Percentiles rank a stretch among this genome's conserved stretches.
Conservation (phyloP, 1,140 invertebrate species). For the Panagrolaimus sp. region DNA sequence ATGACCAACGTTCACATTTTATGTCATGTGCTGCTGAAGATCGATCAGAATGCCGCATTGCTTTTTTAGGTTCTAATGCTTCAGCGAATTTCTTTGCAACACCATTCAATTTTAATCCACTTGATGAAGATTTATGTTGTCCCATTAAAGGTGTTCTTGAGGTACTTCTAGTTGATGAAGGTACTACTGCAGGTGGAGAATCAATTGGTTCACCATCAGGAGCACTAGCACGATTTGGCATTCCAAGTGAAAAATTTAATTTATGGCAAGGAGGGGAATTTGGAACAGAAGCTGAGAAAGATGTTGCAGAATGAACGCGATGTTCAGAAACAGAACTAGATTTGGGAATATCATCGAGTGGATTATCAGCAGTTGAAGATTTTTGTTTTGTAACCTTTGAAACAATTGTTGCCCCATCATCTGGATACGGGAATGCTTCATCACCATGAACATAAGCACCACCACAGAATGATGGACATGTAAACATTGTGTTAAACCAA, state of each 20-base stretch:
- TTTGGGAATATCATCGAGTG: neutral
- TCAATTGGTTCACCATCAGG: neutral
- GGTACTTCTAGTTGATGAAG: neutral
- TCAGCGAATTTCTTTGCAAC: constrained; percentile 12
- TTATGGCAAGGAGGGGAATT: neutral
- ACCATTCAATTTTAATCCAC: neutral
- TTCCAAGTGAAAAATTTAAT: too few relatives aligned
- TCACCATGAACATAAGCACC: constrained; percentile 48
- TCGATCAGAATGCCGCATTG: neutral
- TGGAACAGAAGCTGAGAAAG: neutral
- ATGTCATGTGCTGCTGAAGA: neutral
- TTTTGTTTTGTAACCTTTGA: constrained; percentile 16
- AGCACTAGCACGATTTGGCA: neutral
- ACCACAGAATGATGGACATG: constrained; percentile 42
- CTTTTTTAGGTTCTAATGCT: constrained; percentile 4
- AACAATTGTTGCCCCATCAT: constrained; percentile 22
- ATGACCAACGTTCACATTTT: constrained; percentile 26
- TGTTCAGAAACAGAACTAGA: neutral
- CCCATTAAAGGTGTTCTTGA: neutral
- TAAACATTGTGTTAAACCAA: constrained; percentile 58
- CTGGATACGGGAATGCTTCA: constrained; percentile 37
- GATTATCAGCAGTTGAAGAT: neutral
- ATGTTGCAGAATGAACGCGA: neutral
- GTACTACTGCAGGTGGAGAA: neutral
- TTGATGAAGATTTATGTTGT: neutral